A percentile compares a stretch with the other conserved stretches of the same genome.
phyloP scores from a whole-genome alignment of 1,140 invertebrate genomes.

The Ditylenchus dipsaci region DNA sequence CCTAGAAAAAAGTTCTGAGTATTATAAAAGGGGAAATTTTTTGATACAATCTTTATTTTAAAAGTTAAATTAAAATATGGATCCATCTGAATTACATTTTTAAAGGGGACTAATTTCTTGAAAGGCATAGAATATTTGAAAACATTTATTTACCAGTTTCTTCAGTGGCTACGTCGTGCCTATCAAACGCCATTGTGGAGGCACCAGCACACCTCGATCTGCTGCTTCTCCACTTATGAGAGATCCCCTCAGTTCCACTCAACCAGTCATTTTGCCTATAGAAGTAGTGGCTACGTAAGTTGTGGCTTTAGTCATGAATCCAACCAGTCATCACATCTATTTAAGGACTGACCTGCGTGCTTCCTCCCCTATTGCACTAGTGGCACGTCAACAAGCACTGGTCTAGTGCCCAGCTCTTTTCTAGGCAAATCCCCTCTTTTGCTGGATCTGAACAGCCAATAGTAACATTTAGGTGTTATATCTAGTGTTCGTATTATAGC shows the following conservation, averaged over 20 bases:
- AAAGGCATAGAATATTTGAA: too few relatives aligned
- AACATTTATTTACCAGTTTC: too few relatives aligned
- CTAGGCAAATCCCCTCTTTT: not conserved
- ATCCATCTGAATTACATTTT: too few relatives aligned
- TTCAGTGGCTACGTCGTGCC: too few relatives aligned
- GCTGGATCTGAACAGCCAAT: not conserved
- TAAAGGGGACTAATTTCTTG: not conserved
- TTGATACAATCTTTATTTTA: too few relatives aligned
- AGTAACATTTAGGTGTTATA: not conserved
- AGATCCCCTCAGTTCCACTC: slow-evolving; percentile 17
- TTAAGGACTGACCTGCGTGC: not conserved
- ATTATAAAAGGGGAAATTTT: too few relatives aligned
- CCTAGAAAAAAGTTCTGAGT: too few relatives aligned
- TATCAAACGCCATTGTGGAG: slow-evolving; percentile 16
- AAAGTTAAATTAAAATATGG: too few relatives aligned
- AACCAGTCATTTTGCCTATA: not conserved
- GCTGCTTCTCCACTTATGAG: slow-evolving; percentile 29
- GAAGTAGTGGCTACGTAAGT: not conserved
- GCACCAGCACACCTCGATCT: slow-evolving; percentile 16
- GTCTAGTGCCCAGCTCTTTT: not conserved
- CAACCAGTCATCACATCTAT: not conserved
- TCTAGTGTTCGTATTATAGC: not conserved
- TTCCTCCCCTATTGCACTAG: not conserved
- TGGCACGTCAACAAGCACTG: not conserved
- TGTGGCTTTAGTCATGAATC: not conserved